Conservation (phyloP, 2,797 vertebrate genomes). For the Sternarchorhynchus goeldii region DNA sequence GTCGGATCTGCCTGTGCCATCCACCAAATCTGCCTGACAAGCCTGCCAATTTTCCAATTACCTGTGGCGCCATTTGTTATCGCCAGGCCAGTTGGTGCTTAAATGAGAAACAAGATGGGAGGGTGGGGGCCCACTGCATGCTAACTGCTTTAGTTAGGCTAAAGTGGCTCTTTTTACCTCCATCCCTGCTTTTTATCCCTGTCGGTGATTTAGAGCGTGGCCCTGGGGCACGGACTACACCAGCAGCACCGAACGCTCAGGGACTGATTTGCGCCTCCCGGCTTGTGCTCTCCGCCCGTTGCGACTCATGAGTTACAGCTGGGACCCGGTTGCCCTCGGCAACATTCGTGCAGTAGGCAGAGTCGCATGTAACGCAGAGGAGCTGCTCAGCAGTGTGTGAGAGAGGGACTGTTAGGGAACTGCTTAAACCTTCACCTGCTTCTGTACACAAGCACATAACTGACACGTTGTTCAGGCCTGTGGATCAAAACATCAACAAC, state of each 20-base stretch:
- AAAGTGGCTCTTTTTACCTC: constrained; percentile 20
- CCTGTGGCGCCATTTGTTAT: constrained; percentile 89
- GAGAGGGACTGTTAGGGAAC: constrained; percentile 22
- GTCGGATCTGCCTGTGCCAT: constrained; percentile 79
- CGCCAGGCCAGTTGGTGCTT: constrained; percentile 84
- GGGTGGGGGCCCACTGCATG: constrained; percentile 73
- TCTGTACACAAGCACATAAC: constrained; percentile 2
- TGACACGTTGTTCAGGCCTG: too few species aligned
- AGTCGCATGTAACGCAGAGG: constrained; percentile 37
- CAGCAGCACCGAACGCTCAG: constrained; percentile 59
- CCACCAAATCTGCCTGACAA: constrained; percentile 90
- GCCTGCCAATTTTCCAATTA: constrained; percentile 98
- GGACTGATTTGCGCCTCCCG: constrained; percentile 58
- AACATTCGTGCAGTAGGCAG: constrained; percentile 41
- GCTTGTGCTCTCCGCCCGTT: constrained; percentile 55
- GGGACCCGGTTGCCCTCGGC: constrained; percentile 25
- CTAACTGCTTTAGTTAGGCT: constrained; percentile 70
- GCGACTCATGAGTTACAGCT: constrained; percentile 42
- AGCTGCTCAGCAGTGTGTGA: constrained; percentile 23
- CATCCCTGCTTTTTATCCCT: constrained; percentile 2
- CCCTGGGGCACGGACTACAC: constrained; percentile 62
- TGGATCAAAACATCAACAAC: too few species aligned
- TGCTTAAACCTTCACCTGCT: constrained; percentile 43
- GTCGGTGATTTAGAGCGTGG: constrained; percentile 63
- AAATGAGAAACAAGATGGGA: constrained; percentile 84